Conservation (phyloP, 1,140 invertebrate species). For the Pinna nobilis region DNA sequence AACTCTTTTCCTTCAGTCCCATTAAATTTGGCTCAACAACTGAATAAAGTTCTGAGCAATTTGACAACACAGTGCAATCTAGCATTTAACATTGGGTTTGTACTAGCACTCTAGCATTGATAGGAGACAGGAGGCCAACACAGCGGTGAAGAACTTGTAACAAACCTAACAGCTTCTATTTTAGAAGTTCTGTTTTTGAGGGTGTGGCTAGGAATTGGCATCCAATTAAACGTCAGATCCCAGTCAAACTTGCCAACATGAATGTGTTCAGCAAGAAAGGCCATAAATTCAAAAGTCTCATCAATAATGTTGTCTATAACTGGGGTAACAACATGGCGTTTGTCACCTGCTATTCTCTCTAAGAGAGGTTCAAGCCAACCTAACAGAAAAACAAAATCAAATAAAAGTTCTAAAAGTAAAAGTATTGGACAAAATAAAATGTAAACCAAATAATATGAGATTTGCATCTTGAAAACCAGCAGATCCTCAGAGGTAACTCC, state of each 20-base stretch:
- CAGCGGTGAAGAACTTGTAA: constrained; percentile 1
- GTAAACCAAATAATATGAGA: no score
- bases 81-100: background rate
- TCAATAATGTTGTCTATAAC: constrained; percentile 98
- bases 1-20: no score
- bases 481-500: no score
- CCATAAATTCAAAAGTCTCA: constrained; percentile 91
- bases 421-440: background rate
- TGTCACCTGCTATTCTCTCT: constrained; percentile 80
- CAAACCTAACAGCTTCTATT: constrained; percentile 41
- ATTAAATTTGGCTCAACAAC: no score
- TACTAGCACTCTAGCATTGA: background rate
- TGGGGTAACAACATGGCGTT: constrained; percentile 87
- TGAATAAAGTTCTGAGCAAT: no score
- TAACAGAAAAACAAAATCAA: constrained; percentile 39
- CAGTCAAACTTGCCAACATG: constrained; percentile 95
- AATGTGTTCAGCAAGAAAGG: constrained; percentile 35
- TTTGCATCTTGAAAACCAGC: no score
- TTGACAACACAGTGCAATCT: no score
- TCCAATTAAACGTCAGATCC: constrained; percentile 89
- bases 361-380: constrained; percentile 97
- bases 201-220: constrained; percentile 89
- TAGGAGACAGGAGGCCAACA: background rate
- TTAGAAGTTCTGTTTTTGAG: constrained; percentile 80
- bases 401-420: background rate